Percentiles rank a stretch among this genome's conserved stretches.
These are phyloP conservation scores for Leucopsar rothschildi DNA, from an alignment of 2,113 vertebrate species.

Conservation along the genomic window DNA sequence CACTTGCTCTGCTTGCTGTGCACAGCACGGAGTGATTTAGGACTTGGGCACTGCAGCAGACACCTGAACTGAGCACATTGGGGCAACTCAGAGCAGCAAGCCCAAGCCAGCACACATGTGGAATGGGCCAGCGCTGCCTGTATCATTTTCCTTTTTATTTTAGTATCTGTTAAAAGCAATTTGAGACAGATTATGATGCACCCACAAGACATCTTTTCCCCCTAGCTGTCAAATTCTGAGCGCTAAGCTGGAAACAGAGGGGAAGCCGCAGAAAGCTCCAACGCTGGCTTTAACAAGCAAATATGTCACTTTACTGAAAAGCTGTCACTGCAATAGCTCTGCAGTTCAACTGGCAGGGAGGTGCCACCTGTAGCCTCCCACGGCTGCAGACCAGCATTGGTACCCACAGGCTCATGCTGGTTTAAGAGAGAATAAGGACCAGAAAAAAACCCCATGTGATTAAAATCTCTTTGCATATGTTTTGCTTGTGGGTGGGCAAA, in stretches of 20 bases:
- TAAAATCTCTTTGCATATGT: neutral
- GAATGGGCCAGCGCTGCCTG: neutral
- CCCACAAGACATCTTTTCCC: neutral
- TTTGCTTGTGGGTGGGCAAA: neutral
- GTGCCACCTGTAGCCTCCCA: constrained; percentile 38
- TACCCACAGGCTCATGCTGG: neutral
- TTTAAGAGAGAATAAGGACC: neutral
- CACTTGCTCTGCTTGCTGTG: neutral
- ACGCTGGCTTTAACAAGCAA: neutral
- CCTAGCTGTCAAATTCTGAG: constrained; percentile 7
- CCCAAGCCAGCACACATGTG: neutral
- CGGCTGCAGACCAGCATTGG: neutral
- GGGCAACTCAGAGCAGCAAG: neutral
- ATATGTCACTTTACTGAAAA: constrained; percentile 2
- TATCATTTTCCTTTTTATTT: constrained; percentile 23
- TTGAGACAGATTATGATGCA: constrained; percentile 21
- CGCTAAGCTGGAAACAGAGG: constrained; percentile 4
- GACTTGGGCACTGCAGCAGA: constrained; percentile 10
- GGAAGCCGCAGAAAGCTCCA: neutral
- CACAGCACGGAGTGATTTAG: constrained; percentile 10
- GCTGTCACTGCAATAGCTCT: constrained; percentile 27
- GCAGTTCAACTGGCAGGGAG: neutral
- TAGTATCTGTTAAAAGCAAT: constrained; percentile 24
- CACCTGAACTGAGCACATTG: neutral
- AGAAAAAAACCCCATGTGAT: neutral